Evolutionary conservation across 2,888 invertebrate species (phyloP), one percentile per base, ranked within the genome.

Genomic region (Lepidochrysops patricia): DNA sequence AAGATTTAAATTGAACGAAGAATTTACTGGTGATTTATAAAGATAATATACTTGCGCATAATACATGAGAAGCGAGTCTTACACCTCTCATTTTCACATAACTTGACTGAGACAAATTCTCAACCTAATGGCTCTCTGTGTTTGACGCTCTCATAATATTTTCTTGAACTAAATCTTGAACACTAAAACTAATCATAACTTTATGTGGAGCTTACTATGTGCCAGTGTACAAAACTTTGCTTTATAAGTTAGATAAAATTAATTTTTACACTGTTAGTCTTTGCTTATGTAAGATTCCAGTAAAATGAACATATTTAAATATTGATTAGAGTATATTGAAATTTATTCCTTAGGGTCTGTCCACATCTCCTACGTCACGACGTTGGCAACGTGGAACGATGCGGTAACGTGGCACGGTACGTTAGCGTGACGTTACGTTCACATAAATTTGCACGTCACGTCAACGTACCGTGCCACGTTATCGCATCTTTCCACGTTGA

Each of bases 71-170:
- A n/a, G 25, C 50, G 26, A 50, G 50, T 13, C 26, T 5, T 50
- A 50, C 26, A 50, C 50, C 26, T 50, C 50, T 26, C 50, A 50
- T 50, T 26, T 26, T 50, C 26, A 50, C 26, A 26, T 26, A 50
- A 26, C 50, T 26, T 50, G 50, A 50, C 50, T 50, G 25, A 50
- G 52, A 52, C 29, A 52, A 52, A 52, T 52, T 29, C 52, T 15
- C 19, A 43, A 52, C 27, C 29, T 52, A 52, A 52, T 27, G 27
- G 29, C 52, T 29, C 27, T 27, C 52, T 52, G 52, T 15, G 9
- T 52, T 52, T 52, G 52, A 52, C 15, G 52, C 7, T 52, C 52
- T 26, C 52, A 52, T 29, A 35, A 9, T 12, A 52, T 52, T 27
- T 52, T 52, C 27, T 52, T 15, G 15, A 27, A 52, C 25, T 50